These are phyloP conservation scores for Pagrus major DNA, from an alignment of 2,113 vertebrate species.

Conservation along the genomic window DNA sequence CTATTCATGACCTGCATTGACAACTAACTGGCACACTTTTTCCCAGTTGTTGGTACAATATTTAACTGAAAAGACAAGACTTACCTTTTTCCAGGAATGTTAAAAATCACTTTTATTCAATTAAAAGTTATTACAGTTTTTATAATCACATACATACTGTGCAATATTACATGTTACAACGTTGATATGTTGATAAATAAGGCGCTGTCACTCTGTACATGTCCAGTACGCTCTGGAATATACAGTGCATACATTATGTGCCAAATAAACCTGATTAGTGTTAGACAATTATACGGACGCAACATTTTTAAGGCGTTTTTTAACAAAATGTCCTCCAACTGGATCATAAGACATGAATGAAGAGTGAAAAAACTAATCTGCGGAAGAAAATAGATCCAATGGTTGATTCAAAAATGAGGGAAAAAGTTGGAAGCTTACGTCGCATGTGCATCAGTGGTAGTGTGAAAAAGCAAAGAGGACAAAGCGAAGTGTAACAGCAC, in stretches of 20 bases:
- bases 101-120: slow-evolving; percentile 83
- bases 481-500: slow-evolving; percentile 51
- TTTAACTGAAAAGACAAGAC: not conserved
- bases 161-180: slow-evolving; percentile 58
- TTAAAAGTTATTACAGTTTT: slow-evolving; percentile 55
- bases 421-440: not conserved
- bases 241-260: slow-evolving; percentile 59
- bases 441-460: slow-evolving; percentile 23
- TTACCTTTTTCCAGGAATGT: slow-evolving; percentile 52
- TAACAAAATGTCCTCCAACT: slow-evolving; percentile 25
- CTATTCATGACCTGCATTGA: not conserved
- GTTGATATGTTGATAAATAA: slow-evolving; percentile 68
- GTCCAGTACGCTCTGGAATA: slow-evolving; percentile 47
- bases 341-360: slow-evolving; percentile 31
- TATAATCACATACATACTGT: slow-evolving; percentile 62
- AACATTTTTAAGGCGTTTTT: slow-evolving; percentile 50
- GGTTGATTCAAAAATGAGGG: slow-evolving; percentile 7
- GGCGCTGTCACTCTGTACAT: slow-evolving; percentile 40
- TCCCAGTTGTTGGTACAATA: not conserved
- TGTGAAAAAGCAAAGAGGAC: slow-evolving; percentile 4
- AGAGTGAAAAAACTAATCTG: not conserved
- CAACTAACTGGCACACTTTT: not conserved
- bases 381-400: slow-evolving; percentile 11
- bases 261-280: slow-evolving; percentile 67
- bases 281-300: slow-evolving; percentile 39